A percentile compares a stretch with the other conserved stretches of the same genome.
Evolutionary conservation across 2,113 vertebrate species (phyloP).

Genomic region (Cyanoramphus novaezelandiae): DNA sequence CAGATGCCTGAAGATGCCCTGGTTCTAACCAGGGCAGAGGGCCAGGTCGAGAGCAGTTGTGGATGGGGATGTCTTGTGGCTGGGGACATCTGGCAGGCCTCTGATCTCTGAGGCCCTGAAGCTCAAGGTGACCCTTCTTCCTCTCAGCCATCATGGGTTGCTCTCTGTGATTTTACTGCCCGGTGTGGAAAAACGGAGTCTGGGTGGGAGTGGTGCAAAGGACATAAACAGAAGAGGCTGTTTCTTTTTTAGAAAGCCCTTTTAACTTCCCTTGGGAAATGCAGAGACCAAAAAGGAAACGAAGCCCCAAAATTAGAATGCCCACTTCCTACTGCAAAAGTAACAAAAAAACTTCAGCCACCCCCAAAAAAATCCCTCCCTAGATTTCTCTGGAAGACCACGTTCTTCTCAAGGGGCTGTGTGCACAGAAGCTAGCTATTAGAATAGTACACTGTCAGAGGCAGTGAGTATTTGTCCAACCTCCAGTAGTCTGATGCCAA

Average conservation of each 20-base stretch:
- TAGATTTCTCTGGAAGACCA: not conserved
- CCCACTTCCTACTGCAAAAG: not conserved
- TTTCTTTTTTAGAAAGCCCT: not conserved
- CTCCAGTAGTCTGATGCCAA: too few species aligned
- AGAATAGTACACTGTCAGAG: fast-evolving
- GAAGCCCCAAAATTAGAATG: not conserved
- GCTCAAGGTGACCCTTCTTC: fast-evolving
- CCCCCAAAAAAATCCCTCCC: not conserved
- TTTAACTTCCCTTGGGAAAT: not conserved
- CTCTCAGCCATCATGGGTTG: not conserved
- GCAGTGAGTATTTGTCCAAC: not conserved
- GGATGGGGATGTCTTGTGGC: not conserved
- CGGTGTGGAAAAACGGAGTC: not conserved
- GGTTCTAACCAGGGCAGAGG: not conserved
- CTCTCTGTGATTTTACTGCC: not conserved
- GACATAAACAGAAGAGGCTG: not conserved
- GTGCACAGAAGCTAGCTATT: fast-evolving
- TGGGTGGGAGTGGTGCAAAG: not conserved
- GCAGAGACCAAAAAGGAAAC: not conserved
- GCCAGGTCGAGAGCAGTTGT: fast-evolving
- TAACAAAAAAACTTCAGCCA: not conserved
- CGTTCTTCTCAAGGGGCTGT: not conserved
- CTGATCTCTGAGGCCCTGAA: fast-evolving
- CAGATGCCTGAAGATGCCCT: not conserved
- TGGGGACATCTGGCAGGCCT: not conserved